Percentiles rank a stretch among this genome's conserved stretches.
Conservation (phyloP, 2,888 invertebrate genomes). For the Drosophila differens region DNA sequence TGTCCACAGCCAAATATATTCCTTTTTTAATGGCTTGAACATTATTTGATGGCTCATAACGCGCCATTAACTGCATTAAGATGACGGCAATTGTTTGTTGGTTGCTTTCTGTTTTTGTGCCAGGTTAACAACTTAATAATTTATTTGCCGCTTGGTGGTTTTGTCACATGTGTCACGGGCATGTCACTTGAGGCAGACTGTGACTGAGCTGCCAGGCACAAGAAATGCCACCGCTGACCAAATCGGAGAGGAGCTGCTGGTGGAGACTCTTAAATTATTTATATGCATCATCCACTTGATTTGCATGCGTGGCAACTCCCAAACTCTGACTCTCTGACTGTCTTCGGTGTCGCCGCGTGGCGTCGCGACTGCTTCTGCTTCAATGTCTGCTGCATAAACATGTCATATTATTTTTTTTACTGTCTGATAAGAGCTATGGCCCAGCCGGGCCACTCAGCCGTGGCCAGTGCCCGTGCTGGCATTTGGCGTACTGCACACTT, state of each 20-base stretch:
- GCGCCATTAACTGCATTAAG: slow-evolving; percentile 32
- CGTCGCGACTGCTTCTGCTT: slow-evolving; percentile 26
- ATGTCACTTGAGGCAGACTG: slow-evolving; percentile 40
- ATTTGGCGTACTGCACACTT: slow-evolving; percentile 56
- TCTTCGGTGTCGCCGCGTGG: slow-evolving; percentile 55
- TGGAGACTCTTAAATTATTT: slow-evolving; percentile 67
- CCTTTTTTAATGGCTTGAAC: background rate
- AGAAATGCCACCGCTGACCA: slow-evolving; percentile 1
- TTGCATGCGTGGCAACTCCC: slow-evolving; percentile 73
- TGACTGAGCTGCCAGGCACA: background rate
- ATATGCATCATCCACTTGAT: slow-evolving; percentile 59
- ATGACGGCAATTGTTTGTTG: slow-evolving; percentile 54
- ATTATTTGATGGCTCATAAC: slow-evolving; percentile 9
- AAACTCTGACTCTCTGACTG: slow-evolving; percentile 35
- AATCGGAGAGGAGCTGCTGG: background rate
- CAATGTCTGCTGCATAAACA: slow-evolving; percentile 71
- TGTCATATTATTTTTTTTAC: slow-evolving; percentile 74
- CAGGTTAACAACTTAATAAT: slow-evolving; percentile 76
- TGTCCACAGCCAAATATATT: background rate
- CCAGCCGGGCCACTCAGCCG: slow-evolving; percentile 34
- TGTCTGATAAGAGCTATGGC: slow-evolving; percentile 70
- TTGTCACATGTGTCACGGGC: slow-evolving; percentile 62
- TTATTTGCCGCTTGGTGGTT: slow-evolving; percentile 50
- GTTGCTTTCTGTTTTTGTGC: slow-evolving; percentile 28
- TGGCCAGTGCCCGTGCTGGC: slow-evolving; percentile 18